Percentiles rank a stretch among this genome's conserved stretches.
Evolutionary conservation across 2,797 vertebrate species (phyloP).

Genomic region (Ceyx erithaca): DNA sequence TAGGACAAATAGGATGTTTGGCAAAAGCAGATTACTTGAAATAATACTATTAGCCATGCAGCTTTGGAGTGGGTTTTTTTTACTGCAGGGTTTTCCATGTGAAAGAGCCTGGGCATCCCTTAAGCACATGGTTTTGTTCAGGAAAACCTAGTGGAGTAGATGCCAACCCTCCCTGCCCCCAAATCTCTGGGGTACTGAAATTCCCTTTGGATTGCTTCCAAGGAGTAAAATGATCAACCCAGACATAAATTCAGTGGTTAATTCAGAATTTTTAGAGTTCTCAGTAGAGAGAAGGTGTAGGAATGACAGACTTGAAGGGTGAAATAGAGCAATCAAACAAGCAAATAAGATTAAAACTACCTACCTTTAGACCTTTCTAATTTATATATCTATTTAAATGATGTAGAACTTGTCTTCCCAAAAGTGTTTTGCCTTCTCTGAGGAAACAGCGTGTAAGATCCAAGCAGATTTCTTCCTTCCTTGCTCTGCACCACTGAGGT

Average conservation of each 20-base stretch:
- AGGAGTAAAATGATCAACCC: not conserved
- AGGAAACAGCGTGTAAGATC: not conserved
- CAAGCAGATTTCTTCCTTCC: not conserved
- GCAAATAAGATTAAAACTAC: not conserved
- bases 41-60: not conserved
- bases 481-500: not conserved
- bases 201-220: not conserved
- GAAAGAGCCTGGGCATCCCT: not conserved
- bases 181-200: not conserved
- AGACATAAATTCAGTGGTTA: not conserved
- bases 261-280: not conserved
- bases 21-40: not conserved
- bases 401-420: not conserved
- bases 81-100: not conserved
- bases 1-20: not conserved
- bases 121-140: not conserved
- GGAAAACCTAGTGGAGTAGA: not conserved
- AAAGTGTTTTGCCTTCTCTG: not conserved
- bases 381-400: not conserved
- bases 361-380: not conserved
- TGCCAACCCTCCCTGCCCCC: not conserved
- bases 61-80: not conserved
- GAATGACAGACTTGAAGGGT: not conserved
- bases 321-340: not conserved
- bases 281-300: not conserved